These are phyloP conservation scores for Aurelia sp. DNA, from an alignment of 30 jellyfish, hydroid and myxozoan species.

Conservation along the genomic window DNA sequence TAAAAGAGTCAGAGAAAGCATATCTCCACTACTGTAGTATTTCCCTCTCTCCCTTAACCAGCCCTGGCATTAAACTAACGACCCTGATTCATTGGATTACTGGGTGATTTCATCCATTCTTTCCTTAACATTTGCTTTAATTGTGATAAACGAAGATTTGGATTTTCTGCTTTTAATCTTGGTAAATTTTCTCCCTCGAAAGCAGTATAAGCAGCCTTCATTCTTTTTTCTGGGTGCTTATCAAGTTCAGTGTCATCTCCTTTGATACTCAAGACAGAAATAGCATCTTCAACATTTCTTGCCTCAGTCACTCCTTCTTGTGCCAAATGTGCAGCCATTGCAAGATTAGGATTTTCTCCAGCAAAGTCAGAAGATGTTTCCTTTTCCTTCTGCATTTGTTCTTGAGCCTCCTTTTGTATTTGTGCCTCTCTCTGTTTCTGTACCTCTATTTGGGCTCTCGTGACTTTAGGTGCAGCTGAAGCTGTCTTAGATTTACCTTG, in stretches of 20 bases:
- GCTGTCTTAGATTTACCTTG: conserved; percentile 25
- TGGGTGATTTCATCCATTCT: conserved; percentile 93
- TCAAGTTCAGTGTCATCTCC: conserved; percentile 48
- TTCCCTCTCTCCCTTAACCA: no score
- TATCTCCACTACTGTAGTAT: no score
- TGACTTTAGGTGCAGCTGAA: conserved; percentile 66
- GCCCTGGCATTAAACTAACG: no score
- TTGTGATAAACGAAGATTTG: conserved; percentile 80
- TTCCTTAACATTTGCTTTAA: conserved; percentile 76
- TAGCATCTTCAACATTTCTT: conserved; percentile 83
- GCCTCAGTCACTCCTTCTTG: conserved; percentile 89
- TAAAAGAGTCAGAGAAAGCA: no score
- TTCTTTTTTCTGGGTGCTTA: conserved; percentile 86
- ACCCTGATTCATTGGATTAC: conserved; percentile 85
- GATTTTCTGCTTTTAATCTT: conserved; percentile 81
- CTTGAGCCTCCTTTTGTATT: conserved; percentile 24
- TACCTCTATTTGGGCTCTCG: conserved; percentile 77
- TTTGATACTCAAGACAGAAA: conserved; percentile 60
- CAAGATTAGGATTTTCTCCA: conserved; percentile 85
- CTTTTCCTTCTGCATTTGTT: conserved; percentile 37
- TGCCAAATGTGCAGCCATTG: conserved; percentile 78
- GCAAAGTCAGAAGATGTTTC: conserved; percentile 32
- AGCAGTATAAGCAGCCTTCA: conserved; percentile 92
- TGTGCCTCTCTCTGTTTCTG: conserved; percentile 54
- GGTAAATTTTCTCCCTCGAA: conserved; percentile 82